Evolutionary conservation across 2,797 vertebrate species (phyloP).

Genomic region (Anabacerthia variegaticeps): DNA sequence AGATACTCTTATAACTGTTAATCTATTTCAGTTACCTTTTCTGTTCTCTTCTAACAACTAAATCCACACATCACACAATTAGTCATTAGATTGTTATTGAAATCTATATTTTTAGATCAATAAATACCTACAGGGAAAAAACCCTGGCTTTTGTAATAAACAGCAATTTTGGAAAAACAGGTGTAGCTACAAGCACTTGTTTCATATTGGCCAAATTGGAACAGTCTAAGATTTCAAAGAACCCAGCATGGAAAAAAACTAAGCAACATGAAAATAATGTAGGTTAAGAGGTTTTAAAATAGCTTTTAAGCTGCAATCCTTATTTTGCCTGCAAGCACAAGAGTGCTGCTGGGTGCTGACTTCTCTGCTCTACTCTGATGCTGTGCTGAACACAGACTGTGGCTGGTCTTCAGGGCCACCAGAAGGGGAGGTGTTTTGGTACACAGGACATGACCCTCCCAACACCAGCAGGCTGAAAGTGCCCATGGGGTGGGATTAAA

Average conservation of each 20-base stretch:
- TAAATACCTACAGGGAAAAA: background rate
- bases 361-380: background rate
- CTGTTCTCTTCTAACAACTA: conserved; percentile 33
- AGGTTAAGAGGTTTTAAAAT: background rate
- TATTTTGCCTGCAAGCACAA: background rate
- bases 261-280: background rate
- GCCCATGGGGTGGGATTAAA: background rate
- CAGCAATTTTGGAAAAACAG: background rate
- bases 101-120: background rate
- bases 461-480: background rate
- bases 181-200: background rate
- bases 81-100: background rate
- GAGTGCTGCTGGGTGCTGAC: background rate
- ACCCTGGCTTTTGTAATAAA: background rate
- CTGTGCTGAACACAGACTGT: background rate
- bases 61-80: background rate
- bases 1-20: conserved; percentile 31
- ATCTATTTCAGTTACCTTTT: conserved; percentile 17
- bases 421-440: background rate
- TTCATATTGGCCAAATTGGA: background rate
- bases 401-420: background rate
- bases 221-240: background rate
- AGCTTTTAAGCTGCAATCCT: background rate
- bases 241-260: background rate
- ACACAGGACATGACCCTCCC: background rate